These are phyloP conservation scores for Chanos chanos DNA, from an alignment of 2,797 vertebrate genomes.

Conservation along the genomic window DNA sequence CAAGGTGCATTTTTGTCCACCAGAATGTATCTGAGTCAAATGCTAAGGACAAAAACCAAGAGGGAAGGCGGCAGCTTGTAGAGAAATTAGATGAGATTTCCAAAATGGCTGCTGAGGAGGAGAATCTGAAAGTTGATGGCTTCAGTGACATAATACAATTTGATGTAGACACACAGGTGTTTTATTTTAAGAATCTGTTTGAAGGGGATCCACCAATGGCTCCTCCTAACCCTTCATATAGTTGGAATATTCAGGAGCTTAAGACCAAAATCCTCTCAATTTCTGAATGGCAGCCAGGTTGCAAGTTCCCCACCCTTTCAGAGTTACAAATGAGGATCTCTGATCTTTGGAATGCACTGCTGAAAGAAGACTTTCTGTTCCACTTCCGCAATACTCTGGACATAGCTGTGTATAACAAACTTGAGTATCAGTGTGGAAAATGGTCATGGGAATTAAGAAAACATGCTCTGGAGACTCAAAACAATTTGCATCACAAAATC, in stretches of 20 bases:
- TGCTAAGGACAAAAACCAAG: slow-evolving; percentile 16
- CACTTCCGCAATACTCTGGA: slow-evolving; percentile 62
- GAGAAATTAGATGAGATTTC: slow-evolving; percentile 28
- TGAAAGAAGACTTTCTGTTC: slow-evolving; percentile 63
- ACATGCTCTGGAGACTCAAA: slow-evolving; percentile 33
- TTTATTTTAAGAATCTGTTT: slow-evolving; percentile 24
- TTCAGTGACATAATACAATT: slow-evolving; percentile 30
- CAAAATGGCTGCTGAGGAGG: slow-evolving; percentile 7
- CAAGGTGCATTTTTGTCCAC: slow-evolving; percentile 65
- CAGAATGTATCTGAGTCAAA: slow-evolving; percentile 56
- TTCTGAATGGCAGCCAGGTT: neutral
- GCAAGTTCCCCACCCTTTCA: neutral
- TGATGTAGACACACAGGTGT: slow-evolving; percentile 26
- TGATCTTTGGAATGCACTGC: too few relatives aligned
- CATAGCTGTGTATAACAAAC: slow-evolving; percentile 42
- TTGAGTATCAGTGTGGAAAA: slow-evolving; percentile 40
- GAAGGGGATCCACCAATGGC: slow-evolving; percentile 38
- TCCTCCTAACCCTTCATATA: slow-evolving; percentile 29
- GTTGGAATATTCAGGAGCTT: slow-evolving; percentile 28
- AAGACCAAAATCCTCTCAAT: slow-evolving; percentile 16
- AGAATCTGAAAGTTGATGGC: neutral
- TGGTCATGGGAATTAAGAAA: slow-evolving; percentile 58
- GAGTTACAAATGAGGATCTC: slow-evolving; percentile 43
- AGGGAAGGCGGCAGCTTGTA: neutral
- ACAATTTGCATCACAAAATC: neutral